Evolutionary conservation across 2,888 invertebrate genomes (phyloP).

Genomic region (Philaethria dido): DNA sequence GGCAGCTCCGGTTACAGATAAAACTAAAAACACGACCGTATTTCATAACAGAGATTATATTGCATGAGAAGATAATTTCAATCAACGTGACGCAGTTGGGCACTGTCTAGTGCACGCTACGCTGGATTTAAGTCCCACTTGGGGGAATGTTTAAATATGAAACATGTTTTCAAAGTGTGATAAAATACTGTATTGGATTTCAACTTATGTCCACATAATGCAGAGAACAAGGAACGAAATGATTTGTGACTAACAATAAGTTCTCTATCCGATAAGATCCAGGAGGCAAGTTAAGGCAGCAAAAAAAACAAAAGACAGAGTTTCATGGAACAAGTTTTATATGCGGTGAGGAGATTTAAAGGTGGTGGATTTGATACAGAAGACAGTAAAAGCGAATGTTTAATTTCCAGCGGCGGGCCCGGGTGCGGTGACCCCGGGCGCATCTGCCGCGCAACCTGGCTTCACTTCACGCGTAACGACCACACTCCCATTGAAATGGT

Average conservation of each 20-base stretch:
- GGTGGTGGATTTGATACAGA: conserved; percentile 31
- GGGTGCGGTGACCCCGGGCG: conserved; percentile 73
- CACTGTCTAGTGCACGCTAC: conserved; percentile 3
- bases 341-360: conserved; percentile 7
- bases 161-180: not conserved
- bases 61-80: conserved; percentile 36
- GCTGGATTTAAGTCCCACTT: not conserved
- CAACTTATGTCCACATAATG: not conserved
- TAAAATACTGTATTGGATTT: not conserved
- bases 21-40: conserved; percentile 48
- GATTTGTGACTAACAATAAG: not conserved
- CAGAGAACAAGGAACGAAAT: not conserved
- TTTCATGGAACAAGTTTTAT: conserved; percentile 16
- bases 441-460: conserved; percentile 67
- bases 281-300: not conserved
- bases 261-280: not conserved
- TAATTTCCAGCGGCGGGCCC: conserved; percentile 62
- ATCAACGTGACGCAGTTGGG: conserved; percentile 16
- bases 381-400: conserved; percentile 63
- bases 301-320: not conserved
- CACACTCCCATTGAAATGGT: conserved; percentile 56
- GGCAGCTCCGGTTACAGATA: conserved; percentile 55
- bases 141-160: not conserved
- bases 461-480: conserved; percentile 63
- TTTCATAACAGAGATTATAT: conserved; percentile 45